Evolutionary conservation across 2,888 invertebrate species (phyloP).

Genomic region (Phragmatobia fuliginosa): DNA sequence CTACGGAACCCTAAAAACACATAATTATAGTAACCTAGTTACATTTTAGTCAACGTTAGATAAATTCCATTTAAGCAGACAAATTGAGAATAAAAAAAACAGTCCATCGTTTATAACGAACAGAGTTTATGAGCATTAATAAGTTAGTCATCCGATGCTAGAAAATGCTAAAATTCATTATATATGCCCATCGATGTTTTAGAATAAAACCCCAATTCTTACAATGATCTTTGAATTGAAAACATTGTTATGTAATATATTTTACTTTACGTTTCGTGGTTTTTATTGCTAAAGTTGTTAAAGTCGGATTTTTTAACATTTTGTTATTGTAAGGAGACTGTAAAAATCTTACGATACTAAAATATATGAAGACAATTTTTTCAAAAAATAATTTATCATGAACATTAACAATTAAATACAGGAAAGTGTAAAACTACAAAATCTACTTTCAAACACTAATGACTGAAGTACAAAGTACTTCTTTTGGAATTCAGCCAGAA

Average conservation of each 20-base stretch:
- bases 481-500: neutral
- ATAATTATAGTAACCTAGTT: neutral
- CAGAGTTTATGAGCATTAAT: neutral
- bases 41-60: neutral
- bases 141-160: neutral
- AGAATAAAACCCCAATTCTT: neutral
- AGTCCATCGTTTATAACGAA: neutral
- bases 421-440: neutral
- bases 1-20: no score
- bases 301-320: neutral
- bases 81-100: neutral
- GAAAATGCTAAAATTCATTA: neutral
- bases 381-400: neutral
- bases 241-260: neutral
- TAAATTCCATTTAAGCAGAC: neutral
- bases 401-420: neutral
- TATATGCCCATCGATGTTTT: neutral
- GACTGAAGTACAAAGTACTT: neutral
- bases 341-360: no score
- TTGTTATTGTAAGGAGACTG: no score
- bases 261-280: neutral
- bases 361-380: neutral
- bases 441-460: neutral
- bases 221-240: neutral
- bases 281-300: neutral